Evolutionary conservation across 2,797 vertebrate species (phyloP), one percentile per base, ranked within the genome.

Genomic region (Mastacembelus armatus): DNA sequence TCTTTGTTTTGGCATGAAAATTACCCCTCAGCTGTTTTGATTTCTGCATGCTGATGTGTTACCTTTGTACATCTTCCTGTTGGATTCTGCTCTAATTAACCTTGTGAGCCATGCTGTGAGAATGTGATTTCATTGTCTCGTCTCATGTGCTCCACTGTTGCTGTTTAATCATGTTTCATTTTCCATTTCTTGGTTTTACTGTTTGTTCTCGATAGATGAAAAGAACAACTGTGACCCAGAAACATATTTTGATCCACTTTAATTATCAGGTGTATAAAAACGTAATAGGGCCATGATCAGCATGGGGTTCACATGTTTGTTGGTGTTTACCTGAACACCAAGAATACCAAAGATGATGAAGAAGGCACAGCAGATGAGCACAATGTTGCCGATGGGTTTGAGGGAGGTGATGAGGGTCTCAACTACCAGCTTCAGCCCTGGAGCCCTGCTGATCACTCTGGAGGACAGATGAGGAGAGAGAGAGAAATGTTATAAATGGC

Each of bases 331-430:
- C 97, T 99, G 97, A 21, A 99, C 97, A 10, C 97, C 97, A 29
- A 99, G 92, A 77, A 99, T 99, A 64, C 97, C 97, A 4, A 98
- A 99, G 88, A 99, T 98, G 76, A 98, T 98, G 89, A 99, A 99
- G 90, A 99, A 99, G 84, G 97, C 97, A 1, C 97, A 98, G 92
- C 97, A 98, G 87, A 99, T 98, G 71, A 99, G 95, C 18, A 99
- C 97, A 0, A 99, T 98, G 82, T 99, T 98, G 68, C 97, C 97
- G 2, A 99, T 98, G 57, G 97, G 97, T 78, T 98, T 99, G 21
- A 99, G 95, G 49, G 97, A 99, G 2, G 97, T 98, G 88, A 99
- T 98, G 21, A 99, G 94, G 0, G 97, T 98, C 90, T 99, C 97
- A 2, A 99, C 97, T 14, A 98, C 97, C 77, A 99, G 90, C 89